Evolutionary conservation across 2,797 vertebrate genomes (phyloP), one percentile per base, ranked within the genome.

Genomic region (Acanthurus leucopareius): DNA sequence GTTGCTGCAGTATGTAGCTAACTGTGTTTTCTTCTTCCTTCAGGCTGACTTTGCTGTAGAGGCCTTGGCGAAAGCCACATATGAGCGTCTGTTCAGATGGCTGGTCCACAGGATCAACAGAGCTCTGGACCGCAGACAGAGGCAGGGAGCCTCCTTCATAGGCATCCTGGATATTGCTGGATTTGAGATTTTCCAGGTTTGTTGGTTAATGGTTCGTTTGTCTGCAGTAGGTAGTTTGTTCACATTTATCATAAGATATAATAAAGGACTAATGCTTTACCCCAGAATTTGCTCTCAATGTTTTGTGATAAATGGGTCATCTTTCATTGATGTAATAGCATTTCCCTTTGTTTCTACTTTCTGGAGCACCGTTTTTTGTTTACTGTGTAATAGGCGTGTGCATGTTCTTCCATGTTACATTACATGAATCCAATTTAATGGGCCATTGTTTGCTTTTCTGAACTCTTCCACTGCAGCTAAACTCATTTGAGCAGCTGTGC

Each of bases 91-190:
- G 90, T 99, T 99, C 93, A 97, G 98, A 67, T 99, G 98, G 98
- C 93, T 99, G 49, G 98, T 99, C 56, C 96, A 98, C 91, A 97
- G 98, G 16, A 97, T 99, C 79, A 99, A 99, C 93, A 99, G 97
- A 92, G 98, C 98, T 47, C 89, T 99, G 92, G 98, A 99, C 91
- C 96, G 98, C 86, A 99, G 99, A 87, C 91, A 98, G 92, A 98
- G 98, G 1, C 98, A 99, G 92, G 98, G 98, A 0, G 98, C 98
- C n/a, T 99, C 98, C 14, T 99, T 99, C 92, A 99, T 99, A 6
- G 98, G 98, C 47, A 99, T 99, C 91, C 95, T 99, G 86, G 98
- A 99, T 88, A 99, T 99, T 6, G 98, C 98, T 0, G 98, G 98
- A 71, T 99, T 99, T 76, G 98, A 99, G 92, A 99, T 35, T 98